Evolutionary conservation across 2,797 vertebrate species (phyloP), one percentile per base, ranked within the genome.

Genomic region (Chelon auratus): DNA sequence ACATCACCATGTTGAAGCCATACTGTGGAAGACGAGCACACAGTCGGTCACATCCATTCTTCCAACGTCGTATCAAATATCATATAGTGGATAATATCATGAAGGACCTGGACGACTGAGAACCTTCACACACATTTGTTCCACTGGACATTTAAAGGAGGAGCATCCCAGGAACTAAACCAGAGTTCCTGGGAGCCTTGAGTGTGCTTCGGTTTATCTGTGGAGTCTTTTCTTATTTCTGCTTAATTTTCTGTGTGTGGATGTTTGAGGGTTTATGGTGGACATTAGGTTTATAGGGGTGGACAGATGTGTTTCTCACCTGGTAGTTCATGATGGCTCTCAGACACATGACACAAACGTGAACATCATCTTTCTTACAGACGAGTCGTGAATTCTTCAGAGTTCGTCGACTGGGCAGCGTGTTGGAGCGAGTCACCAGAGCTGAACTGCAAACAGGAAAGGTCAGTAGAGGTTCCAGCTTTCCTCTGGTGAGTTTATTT

Each of bases 1-100:
- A 97, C 98, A 99, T 99, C 43, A 99, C 98, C 98, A 99, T 98
- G 88, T 99, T 99, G 94, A 99, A 99, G 14, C 98, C 98, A 0
- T 99, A 99, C 98, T 99, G 88, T 81, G 54, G 47, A 75, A 50
- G 51, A 67, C 11, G 22, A 68, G 47, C 43, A 52, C 45, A 51
- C 14, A 45, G 30, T 7, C 30, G 30, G 30, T 33, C 30, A 33
- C 30, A 33, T 33, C 7, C 30, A 7, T 33, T 33, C 30, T 33
- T 33, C 30, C 30, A 33, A 7, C 30, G 3, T 33, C 3, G 30
- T 33, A 5, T 33, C 30, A 33, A 7, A 8, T 33, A 33, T 33
- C 30, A 33, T 8, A 33, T 1, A 6, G 30, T 33, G 30, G 30
- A 33, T 33, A 7, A 33, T 22, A 22, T 22, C 22, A 22, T 22